Evolutionary conservation across 2,113 vertebrate species (phyloP).

Genomic region (Nerophis ophidion): DNA sequence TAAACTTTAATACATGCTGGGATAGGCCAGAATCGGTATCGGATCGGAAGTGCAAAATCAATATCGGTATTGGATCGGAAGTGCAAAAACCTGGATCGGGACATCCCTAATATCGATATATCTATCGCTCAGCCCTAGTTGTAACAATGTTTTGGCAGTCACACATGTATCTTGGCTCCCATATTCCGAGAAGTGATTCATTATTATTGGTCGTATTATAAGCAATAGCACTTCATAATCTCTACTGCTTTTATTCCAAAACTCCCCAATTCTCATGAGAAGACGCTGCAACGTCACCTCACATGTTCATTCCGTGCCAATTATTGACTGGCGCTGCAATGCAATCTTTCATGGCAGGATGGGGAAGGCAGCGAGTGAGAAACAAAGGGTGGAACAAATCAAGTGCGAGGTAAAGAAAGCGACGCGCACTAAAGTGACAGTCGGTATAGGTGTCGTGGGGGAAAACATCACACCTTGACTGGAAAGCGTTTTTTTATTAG

Average conservation of each 20-base stretch:
- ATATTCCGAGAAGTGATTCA: neutral
- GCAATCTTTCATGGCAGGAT: neutral
- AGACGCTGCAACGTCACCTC: neutral
- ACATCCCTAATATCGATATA: too few species aligned
- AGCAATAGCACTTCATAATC: too few species aligned
- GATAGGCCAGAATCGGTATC: too few species aligned
- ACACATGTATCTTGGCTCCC: too few species aligned
- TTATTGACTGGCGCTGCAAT: neutral
- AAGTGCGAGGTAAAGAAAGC: neutral
- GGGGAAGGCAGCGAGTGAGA: neutral
- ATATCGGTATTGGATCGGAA: too few species aligned
- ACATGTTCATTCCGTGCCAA: neutral
- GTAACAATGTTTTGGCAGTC: too few species aligned
- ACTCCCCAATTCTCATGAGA: neutral
- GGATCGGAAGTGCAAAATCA: too few species aligned
- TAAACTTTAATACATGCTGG: too few species aligned
- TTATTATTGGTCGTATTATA: too few species aligned
- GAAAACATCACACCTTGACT: neutral
- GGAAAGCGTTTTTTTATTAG: too few species aligned
- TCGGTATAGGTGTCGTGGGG: neutral
- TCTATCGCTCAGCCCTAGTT: too few species aligned
- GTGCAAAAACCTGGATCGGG: too few species aligned
- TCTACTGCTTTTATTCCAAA: neutral
- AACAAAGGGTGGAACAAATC: slow-evolving; percentile 4
- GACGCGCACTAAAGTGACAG: neutral